Base-by-base conservation (phyloP, 2,888 invertebrate species). In the Heliconius aoede region DNA sequence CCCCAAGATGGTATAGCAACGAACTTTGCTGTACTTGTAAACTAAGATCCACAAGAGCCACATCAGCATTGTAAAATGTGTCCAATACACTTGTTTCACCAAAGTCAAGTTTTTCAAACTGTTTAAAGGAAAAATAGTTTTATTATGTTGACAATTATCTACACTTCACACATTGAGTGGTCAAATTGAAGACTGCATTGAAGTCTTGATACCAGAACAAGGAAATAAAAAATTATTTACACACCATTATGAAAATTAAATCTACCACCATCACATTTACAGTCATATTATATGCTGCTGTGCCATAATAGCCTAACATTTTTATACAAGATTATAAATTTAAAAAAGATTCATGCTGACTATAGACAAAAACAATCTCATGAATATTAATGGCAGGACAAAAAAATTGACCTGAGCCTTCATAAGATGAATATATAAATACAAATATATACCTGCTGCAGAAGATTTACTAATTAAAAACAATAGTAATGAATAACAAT, bases 41-140 rank as follows among this genome's bases (percentile, higher is more conserved):
- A 55, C 98, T 98, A 83, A 99, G 95, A 91, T 99, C 99, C 64
- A 99, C 98, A 61, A 99, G 95, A 0, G 98, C 99, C 67, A 99
- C 98, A 90, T 99, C 99, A 0, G 99, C 99, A 95, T 99, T 99
- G 92, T 99, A 99, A 93, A 99, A 99, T 82, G 97, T 97, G 88
- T 99, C 99, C 85, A 99, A 92, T 0, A 98, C 98, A 90, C 98
- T 98, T 21, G 98, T 97, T 93, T 99, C 99, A 0, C 99, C 99
- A 93, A 99, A 99, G 93, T 99, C 99, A 82, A 99, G 94, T 89
- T 98, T 98, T 89, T 99, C 98, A 95, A 99, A 99, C 97, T 98
- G 93, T 65, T 76, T 71, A 30, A 62, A 77, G 24, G 61, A 62
- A 76, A 64, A 7, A 55, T 7, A 30, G 26, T 46, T 72, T 21